Evolutionary conservation across 2,113 vertebrate species (phyloP).

Genomic region (Catharus fuscescens): DNA sequence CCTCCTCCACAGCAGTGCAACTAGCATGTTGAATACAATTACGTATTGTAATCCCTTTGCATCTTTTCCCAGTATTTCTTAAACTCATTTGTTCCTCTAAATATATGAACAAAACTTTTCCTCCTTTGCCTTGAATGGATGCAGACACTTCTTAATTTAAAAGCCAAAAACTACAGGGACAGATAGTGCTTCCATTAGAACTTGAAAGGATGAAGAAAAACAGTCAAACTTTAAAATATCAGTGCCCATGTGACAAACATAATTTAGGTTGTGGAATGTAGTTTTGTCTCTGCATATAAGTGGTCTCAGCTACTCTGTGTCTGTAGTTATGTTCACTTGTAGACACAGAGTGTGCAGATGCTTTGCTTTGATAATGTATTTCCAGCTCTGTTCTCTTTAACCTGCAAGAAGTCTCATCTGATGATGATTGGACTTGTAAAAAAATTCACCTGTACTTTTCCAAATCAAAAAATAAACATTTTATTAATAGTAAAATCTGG

Average conservation of each 20-base stretch:
- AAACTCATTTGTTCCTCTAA: background rate
- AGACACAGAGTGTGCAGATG: background rate
- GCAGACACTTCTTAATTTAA: constrained; percentile 5
- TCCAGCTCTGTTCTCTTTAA: background rate
- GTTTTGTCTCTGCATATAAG: background rate
- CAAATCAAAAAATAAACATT: background rate
- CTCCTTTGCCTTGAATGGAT: background rate
- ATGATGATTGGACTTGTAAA: background rate
- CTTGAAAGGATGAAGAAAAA: background rate
- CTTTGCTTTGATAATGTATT: background rate
- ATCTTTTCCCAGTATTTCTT: constrained; percentile 29
- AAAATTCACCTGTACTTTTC: background rate
- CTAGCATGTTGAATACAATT: background rate
- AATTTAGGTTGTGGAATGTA: background rate
- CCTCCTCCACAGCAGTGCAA: background rate
- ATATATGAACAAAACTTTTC: constrained; percentile 7
- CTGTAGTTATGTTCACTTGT: background rate
- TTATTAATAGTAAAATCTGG: background rate
- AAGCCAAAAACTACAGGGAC: background rate
- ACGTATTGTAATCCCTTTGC: background rate
- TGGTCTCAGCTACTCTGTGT: background rate
- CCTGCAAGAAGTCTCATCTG: background rate
- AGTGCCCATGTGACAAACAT: background rate
- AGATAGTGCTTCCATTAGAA: background rate
- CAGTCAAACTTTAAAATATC: background rate